Evolutionary conservation across 2,797 vertebrate species (phyloP).

Genomic region (Gambelia wislizenii): DNA sequence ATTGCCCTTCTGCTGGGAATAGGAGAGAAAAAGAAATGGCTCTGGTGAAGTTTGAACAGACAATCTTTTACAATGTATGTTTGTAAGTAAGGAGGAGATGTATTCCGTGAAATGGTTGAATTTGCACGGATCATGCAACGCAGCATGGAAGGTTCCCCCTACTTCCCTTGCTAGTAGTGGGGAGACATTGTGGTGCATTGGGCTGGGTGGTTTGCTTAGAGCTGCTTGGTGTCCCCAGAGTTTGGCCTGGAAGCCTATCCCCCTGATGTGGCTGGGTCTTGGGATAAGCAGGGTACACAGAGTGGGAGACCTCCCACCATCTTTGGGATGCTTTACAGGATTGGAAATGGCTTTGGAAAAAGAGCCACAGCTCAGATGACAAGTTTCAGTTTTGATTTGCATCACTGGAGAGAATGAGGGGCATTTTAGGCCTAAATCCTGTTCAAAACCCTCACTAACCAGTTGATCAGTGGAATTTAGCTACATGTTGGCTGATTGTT

Average conservation of each 20-base stretch:
- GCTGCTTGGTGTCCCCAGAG: neutral
- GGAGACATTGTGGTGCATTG: neutral
- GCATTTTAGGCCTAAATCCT: too few species aligned
- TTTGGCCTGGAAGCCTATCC: neutral
- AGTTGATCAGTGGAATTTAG: too few species aligned
- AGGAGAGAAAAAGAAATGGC: too few species aligned
- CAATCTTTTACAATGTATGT: neutral
- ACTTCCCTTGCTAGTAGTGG: neutral
- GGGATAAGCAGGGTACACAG: neutral
- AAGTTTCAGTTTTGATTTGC: neutral
- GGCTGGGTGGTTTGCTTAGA: neutral
- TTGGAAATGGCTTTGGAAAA: neutral
- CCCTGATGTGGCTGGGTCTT: neutral
- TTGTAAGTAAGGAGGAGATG: neutral
- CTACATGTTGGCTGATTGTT: too few species aligned
- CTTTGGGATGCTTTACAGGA: neutral
- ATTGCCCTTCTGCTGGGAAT: neutral
- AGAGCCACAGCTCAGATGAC: neutral
- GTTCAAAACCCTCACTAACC: too few species aligned
- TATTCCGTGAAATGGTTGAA: neutral
- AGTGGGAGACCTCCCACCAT: neutral
- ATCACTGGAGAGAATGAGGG: neutral
- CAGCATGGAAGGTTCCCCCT: neutral
- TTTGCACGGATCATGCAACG: too few species aligned
- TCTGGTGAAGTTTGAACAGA: neutral